These are phyloP conservation scores for Blomia tropicalis DNA, from an alignment of 2,888 invertebrate genomes.

Conservation along the genomic window DNA sequence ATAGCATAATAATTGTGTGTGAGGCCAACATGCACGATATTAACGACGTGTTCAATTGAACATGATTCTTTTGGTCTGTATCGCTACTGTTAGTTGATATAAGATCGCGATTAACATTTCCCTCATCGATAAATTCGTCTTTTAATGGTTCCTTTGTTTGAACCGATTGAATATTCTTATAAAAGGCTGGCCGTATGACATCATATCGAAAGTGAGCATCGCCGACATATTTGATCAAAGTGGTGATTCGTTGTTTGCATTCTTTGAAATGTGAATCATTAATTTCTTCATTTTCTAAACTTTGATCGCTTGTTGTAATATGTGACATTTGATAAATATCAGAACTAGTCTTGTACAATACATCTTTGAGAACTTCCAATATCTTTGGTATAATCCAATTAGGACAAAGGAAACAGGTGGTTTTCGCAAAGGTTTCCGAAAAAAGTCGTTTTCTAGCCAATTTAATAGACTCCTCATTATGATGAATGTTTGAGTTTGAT, in stretches of 20 bases:
- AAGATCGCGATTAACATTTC: slow-evolving; percentile 1
- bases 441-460: background rate
- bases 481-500: background rate
- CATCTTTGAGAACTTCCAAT: slow-evolving; percentile 26
- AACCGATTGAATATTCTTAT: background rate
- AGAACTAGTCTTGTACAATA: slow-evolving; percentile 24
- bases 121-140: slow-evolving; percentile 33
- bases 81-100: slow-evolving; percentile 10
- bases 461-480: background rate
- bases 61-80: background rate
- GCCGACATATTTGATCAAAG: slow-evolving; percentile 20
- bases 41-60: slow-evolving; percentile 9
- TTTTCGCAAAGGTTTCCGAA: background rate
- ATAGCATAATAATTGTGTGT: slow-evolving; percentile 55
- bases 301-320: background rate
- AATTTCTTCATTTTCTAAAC: background rate
- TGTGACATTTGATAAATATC: slow-evolving; percentile 19
- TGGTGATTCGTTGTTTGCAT: slow-evolving; percentile 18
- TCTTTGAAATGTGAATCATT: slow-evolving; percentile 17
- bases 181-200: slow-evolving; percentile 24
- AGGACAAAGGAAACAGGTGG: slow-evolving; percentile 21
- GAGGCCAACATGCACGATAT: slow-evolving; percentile 47
- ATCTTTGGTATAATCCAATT: slow-evolving; percentile 23
- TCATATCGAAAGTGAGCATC: slow-evolving; percentile 25
- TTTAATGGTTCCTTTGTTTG: slow-evolving; percentile 35